Percentiles rank a stretch among this genome's conserved stretches.
These are phyloP conservation scores for Eutrigla gurnardus DNA, from an alignment of 2,797 vertebrate genomes.

Conservation along the genomic window DNA sequence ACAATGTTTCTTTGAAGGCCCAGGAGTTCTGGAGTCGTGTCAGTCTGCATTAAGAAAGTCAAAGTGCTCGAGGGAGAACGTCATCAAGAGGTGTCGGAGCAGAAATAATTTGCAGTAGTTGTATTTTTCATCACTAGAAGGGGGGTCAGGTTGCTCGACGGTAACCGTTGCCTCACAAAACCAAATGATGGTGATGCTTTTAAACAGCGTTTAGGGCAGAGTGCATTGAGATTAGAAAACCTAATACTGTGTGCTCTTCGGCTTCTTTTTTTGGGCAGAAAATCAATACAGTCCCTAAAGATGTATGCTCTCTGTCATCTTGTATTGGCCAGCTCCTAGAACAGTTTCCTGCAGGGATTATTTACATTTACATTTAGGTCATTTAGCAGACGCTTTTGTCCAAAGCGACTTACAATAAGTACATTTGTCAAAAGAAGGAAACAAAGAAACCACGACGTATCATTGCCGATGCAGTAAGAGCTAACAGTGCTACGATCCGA, in stretches of 20 bases:
- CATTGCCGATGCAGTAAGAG: too few relatives aligned
- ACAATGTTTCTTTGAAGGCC: background rate
- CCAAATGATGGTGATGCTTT: conserved; percentile 11
- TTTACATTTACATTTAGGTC: too few relatives aligned
- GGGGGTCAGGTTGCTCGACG: background rate
- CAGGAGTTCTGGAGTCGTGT: conserved; percentile 9
- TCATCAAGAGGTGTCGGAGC: background rate
- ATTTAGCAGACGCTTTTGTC: too few relatives aligned
- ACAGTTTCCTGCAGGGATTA: background rate
- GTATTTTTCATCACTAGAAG: background rate
- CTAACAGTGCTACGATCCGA: too few relatives aligned
- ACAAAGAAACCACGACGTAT: too few relatives aligned
- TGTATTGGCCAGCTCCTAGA: conserved; percentile 9
- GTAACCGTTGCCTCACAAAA: conserved; percentile 6
- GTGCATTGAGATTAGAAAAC: conserved; percentile 24
- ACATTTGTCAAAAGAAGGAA: too few relatives aligned
- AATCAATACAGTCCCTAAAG: conserved; percentile 2
- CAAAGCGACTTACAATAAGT: too few relatives aligned
- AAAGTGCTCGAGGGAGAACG: conserved; percentile 3
- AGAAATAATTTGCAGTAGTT: background rate
- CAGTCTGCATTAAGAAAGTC: conserved; percentile 11
- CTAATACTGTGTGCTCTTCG: conserved; percentile 6
- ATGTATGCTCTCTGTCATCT: conserved; percentile 9
- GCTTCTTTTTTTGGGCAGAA: conserved; percentile 9
- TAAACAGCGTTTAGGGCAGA: conserved; percentile 10